phyloP scores from a whole-genome alignment of 2,888 invertebrate species.

The Panzeria rudis region DNA sequence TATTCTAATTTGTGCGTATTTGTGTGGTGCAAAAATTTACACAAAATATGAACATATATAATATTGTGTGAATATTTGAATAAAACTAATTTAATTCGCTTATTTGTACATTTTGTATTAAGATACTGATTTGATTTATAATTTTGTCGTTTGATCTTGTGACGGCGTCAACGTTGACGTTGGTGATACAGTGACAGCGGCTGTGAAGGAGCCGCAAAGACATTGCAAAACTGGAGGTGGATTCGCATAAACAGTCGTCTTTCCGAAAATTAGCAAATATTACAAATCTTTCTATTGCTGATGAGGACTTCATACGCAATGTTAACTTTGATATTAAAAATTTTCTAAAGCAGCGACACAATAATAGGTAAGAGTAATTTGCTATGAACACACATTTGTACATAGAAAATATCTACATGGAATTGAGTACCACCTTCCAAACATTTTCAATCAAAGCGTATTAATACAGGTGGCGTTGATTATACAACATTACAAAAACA shows the following conservation, averaged over 20 bases:
- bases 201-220: slow-evolving; percentile 64
- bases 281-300: slow-evolving; percentile 80
- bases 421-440: slow-evolving; percentile 3
- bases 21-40: slow-evolving; percentile 42
- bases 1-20: slow-evolving; percentile 47
- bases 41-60: no score
- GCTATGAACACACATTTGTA: not conserved
- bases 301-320: slow-evolving; percentile 83
- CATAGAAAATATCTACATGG: slow-evolving; percentile 4
- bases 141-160: no score
- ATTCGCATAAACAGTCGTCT: slow-evolving; percentile 44
- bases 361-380: slow-evolving; percentile 80
- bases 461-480: no score
- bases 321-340: slow-evolving; percentile 82
- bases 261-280: slow-evolving; percentile 74
- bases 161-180: slow-evolving; percentile 56
- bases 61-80: no score
- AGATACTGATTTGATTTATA: no score
- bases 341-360: slow-evolving; percentile 80
- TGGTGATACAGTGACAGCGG: slow-evolving; percentile 54
- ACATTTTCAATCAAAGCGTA: not conserved
- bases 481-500: no score
- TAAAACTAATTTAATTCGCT: no score
- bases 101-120: no score
- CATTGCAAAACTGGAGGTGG: slow-evolving; percentile 72